Base-by-base conservation (phyloP, 1,140 invertebrate genomes). In the Drosophila funebris region DNA sequence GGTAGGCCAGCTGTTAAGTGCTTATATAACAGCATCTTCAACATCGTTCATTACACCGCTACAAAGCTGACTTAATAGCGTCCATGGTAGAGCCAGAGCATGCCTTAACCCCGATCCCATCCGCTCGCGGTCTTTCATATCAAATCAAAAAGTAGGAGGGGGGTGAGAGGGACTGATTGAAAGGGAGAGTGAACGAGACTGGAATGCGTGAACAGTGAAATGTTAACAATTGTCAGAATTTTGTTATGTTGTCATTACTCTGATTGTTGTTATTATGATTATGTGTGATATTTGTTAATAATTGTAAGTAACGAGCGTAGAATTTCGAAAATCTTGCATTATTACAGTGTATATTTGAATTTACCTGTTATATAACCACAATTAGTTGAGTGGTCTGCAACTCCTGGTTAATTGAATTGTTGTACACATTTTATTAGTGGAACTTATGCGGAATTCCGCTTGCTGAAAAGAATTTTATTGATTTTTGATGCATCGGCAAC, bases 1-100 rank as follows among this genome's bases (percentile, higher is more conserved):
- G 81, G 81, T 87, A 85, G 81, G 81, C 73, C 81, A 77, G 56
- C 77, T 80, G 73, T 46, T 52, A 71, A 66, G 4, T 44, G 46
- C 82, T 85, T 82, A 78, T 72, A 73, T 82, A 85, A 85, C 82
- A 46, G 36, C 46, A 54, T 39, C 52, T 62, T 48, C 14, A 46
- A 20, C 22, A 37, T 37, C 60, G n/a, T n/a, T 53, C 41, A 64
- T 39, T 56, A 18, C 57, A 6, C n/a, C 41, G 37, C 52, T 24
- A 9, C 20, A 16, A 13, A 39, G 11, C 29, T 46, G 9, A 37
- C 18, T 50, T 50, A 27, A 61, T 48, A 60, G 16, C 41, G 29
- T 24, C 43, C 24, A 8, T 18, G 41, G 24, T 16, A n/a, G 11
- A 3, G 9, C 27, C 29, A 52, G 13, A 31, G 4, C 16, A 14